A percentile compares a stretch with the other conserved stretches of the same genome.
Conservation (phyloP, 2,888 invertebrate genomes). For the Melipona beecheii region DNA sequence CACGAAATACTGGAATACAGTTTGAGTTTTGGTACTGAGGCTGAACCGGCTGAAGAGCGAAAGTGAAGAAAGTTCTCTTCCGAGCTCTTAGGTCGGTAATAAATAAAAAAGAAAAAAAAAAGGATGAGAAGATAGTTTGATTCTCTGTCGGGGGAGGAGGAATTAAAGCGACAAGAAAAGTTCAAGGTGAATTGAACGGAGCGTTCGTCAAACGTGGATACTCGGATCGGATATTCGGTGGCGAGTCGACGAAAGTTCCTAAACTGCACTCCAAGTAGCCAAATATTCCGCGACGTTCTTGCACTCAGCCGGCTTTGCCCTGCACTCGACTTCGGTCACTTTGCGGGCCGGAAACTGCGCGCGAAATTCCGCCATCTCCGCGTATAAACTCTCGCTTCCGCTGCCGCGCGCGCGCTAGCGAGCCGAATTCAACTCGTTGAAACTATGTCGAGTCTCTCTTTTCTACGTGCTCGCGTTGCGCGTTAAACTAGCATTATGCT, state of each 20-base stretch:
- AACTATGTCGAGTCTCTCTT: conserved; percentile 39
- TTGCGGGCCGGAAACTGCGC: conserved; percentile 55
- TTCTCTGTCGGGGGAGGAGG: not conserved
- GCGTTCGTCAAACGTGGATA: conserved; percentile 45
- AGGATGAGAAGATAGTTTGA: too few relatives aligned
- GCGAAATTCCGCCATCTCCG: conserved; percentile 48
- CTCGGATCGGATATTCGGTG: conserved; percentile 7
- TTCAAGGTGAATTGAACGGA: not conserved
- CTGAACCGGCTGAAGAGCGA: too few relatives aligned
- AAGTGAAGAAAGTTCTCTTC: too few relatives aligned
- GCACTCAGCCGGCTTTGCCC: conserved; percentile 63
- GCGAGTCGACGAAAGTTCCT: conserved; percentile 46
- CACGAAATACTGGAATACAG: too few relatives aligned
- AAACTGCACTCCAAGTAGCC: conserved; percentile 66
- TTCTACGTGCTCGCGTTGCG: conserved; percentile 29
- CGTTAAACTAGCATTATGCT: conserved; percentile 46
- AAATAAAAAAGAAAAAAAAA: too few relatives aligned
- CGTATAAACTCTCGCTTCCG: conserved; percentile 39
- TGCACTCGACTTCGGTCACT: conserved; percentile 66
- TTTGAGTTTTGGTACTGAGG: too few relatives aligned
- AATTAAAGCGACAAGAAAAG: not conserved
- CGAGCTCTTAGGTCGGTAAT: too few relatives aligned
- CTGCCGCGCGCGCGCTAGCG: not conserved
- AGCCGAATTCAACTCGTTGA: conserved; percentile 55
- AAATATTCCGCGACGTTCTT: conserved; percentile 65